A percentile compares a stretch with the other conserved stretches of the same genome.
Evolutionary conservation across 2,113 vertebrate genomes (phyloP).

Genomic region (Holacanthus passer): DNA sequence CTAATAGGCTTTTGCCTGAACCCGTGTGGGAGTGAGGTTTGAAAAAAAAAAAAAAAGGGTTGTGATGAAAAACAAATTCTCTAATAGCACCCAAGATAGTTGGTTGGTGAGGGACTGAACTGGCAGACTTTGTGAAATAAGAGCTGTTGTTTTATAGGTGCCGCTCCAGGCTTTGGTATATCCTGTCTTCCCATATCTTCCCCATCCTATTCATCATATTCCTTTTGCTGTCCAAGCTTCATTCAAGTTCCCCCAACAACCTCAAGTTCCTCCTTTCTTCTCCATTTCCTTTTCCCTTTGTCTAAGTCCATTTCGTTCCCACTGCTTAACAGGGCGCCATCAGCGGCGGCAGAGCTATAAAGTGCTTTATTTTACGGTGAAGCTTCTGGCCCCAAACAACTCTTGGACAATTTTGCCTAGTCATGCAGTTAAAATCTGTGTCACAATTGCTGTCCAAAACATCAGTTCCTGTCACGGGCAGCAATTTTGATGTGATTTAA

Average conservation of each 20-base stretch:
- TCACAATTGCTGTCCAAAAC: constrained; percentile 48
- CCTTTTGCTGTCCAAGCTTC: not conserved
- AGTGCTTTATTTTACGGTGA: constrained; percentile 28
- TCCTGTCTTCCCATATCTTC: not conserved
- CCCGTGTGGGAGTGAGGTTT: constrained; percentile 51
- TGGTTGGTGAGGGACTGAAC: constrained; percentile 34
- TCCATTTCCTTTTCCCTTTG: not conserved
- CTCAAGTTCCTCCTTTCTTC: not conserved
- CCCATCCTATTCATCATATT: not conserved
- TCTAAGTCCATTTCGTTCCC: constrained; percentile 5
- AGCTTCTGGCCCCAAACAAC: constrained; percentile 40
- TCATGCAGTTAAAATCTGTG: constrained; percentile 53
- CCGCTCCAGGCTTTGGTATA: not conserved
- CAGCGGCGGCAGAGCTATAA: constrained; percentile 12
- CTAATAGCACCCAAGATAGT: constrained; percentile 24
- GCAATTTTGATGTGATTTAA: constrained; percentile 39
- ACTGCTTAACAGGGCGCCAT: not conserved
- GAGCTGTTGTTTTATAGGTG: constrained; percentile 16
- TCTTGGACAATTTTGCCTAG: constrained; percentile 38
- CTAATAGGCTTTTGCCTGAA: constrained; percentile 49
- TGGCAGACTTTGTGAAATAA: constrained; percentile 7
- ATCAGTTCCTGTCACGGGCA: constrained; percentile 48
- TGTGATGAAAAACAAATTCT: constrained; percentile 27
- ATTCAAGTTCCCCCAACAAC: not conserved
- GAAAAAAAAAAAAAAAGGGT: constrained; percentile 23